Conservation (phyloP, 2,888 invertebrate species). For the Mimachlamys varia region DNA sequence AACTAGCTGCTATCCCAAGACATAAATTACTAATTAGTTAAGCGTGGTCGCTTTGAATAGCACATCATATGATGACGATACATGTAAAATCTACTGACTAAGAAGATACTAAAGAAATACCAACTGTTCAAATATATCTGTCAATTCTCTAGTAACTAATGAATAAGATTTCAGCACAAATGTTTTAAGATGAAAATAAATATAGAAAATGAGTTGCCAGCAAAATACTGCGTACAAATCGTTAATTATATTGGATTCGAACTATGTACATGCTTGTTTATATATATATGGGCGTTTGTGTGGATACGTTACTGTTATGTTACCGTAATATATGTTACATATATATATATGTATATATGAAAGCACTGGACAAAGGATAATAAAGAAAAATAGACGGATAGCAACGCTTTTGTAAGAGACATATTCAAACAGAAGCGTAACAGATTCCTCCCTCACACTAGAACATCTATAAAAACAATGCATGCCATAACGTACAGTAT, state of each 20-base stretch:
- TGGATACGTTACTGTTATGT: no score
- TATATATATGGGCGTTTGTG: neutral
- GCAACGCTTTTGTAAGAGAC: neutral
- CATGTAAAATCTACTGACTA: neutral
- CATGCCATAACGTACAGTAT: neutral
- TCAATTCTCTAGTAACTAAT: no score
- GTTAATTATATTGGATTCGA: neutral
- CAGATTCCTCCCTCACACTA: constrained; percentile 31
- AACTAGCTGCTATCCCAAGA: no score
- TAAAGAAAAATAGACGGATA: neutral
- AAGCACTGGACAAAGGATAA: neutral
- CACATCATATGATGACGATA: no score
- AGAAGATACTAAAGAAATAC: neutral
- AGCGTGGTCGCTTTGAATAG: no score
- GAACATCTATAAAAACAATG: neutral
- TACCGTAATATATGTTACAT: no score
- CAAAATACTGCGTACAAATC: neutral
- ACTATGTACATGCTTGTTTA: neutral
- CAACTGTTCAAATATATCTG: no score
- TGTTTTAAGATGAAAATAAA: neutral
- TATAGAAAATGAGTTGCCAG: neutral
- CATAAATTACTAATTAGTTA: no score
- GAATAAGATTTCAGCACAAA: no score
- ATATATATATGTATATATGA: neutral
- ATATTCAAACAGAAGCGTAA: neutral